Evolutionary conservation across 2,113 vertebrate species (phyloP).

Genomic region (Salvator merianae): DNA sequence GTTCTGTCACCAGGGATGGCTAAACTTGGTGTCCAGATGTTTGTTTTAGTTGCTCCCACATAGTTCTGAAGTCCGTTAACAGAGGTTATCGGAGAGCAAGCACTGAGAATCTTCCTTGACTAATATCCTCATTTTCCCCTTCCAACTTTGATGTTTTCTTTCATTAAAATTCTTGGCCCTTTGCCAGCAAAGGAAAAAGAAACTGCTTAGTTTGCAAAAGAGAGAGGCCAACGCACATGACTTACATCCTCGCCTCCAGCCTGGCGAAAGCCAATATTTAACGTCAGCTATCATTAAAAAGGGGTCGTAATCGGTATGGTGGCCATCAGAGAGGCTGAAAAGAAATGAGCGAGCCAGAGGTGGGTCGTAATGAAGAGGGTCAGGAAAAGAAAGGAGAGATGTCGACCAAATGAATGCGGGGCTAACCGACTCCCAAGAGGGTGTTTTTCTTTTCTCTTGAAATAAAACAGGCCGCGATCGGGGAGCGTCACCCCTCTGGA

Average conservation of each 20-base stretch:
- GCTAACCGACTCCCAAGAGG: not conserved
- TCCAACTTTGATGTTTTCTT: slow-evolving; percentile 83
- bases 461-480: slow-evolving; percentile 46
- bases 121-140: slow-evolving; percentile 84
- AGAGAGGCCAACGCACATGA: slow-evolving; percentile 63
- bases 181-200: slow-evolving; percentile 55
- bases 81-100: slow-evolving; percentile 95
- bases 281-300: slow-evolving; percentile 70
- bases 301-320: slow-evolving; percentile 46
- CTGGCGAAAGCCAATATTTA: slow-evolving; percentile 73
- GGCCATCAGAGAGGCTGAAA: slow-evolving; percentile 46
- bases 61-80: slow-evolving; percentile 86
- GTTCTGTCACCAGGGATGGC: slow-evolving; percentile 88
- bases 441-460: not conserved
- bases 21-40: slow-evolving; percentile 89
- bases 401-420: slow-evolving; percentile 5
- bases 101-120: slow-evolving; percentile 83
- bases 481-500: slow-evolving; percentile 10
- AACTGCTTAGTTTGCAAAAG: slow-evolving; percentile 76
- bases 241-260: slow-evolving; percentile 60
- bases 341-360: slow-evolving; percentile 42
- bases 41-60: slow-evolving; percentile 87
- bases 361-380: slow-evolving; percentile 9
- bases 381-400: slow-evolving; percentile 35
- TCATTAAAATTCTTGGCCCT: slow-evolving; percentile 84